Evolutionary conservation across 2,797 vertebrate genomes (phyloP), one percentile per base, ranked within the genome.

Genomic region (Dendrocincla fuliginosa): DNA sequence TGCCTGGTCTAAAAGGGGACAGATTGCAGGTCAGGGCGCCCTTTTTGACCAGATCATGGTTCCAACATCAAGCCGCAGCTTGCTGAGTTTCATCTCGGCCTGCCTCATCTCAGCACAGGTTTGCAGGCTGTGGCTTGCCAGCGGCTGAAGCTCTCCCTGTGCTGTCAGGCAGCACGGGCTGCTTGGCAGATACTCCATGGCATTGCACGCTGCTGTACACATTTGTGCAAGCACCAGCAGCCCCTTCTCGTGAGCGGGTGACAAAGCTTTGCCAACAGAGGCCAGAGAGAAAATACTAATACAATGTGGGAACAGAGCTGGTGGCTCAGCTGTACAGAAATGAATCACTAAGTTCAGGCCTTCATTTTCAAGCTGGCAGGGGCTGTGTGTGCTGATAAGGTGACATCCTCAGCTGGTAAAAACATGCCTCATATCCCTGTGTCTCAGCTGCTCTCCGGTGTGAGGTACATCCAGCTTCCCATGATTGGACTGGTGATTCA

Each of bases 191-290:
- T 59, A 42, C 32, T 60, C 64, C 10, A 0, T 13, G 84, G 84
- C 41, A 5, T 47, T 63, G 49, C 81, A 39, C 35, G 1, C 12
- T 50, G 49, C 57, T 41, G 46, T 18, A 49, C 32, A 8, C 2
- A 1, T 65, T 78, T 1, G 0, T 86, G 68, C 23, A 81, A 90
- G 65, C 13, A 30, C 35, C 80, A 69, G 59, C 70, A 80, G 67
- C 64, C 44, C 17, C 2, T 90, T 60, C 87, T 89, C 41, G 12
- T 18, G 77, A 80, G 87, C 64, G 73, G 73, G 84, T 59, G 59
- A 85, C 68, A 90, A 52, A 91, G 77, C 81, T 89, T 74, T 64
- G 56, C 27, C 74, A 90, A 87, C 86, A 93, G 53, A 93, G 35
- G 17, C 59, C 84, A 28, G 60, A 68, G 83, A 74, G 80, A 79